These are phyloP conservation scores for Mellilla xanthometata DNA, from an alignment of 2,888 invertebrate species.

Conservation along the genomic window DNA sequence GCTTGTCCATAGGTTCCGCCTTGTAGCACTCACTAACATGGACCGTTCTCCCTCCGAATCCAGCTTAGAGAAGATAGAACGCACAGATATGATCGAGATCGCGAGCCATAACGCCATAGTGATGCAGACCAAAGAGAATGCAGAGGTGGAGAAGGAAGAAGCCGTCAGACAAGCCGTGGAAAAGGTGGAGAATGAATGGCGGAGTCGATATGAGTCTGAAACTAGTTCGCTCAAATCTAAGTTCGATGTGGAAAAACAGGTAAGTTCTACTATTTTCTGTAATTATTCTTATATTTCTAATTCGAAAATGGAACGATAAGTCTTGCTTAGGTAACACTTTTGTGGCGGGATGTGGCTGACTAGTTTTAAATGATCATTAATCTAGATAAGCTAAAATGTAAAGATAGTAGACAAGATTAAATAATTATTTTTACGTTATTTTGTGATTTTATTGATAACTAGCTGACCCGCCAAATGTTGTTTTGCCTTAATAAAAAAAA, in stretches of 20 bases:
- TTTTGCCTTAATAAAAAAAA: no score
- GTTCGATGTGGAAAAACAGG: slow-evolving; percentile 81
- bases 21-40: slow-evolving; percentile 88
- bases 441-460: no score
- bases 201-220: slow-evolving; percentile 72
- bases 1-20: slow-evolving; percentile 79
- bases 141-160: slow-evolving; percentile 83
- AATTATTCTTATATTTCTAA: no score
- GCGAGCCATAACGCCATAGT: slow-evolving; percentile 85
- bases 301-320: no score
- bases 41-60: slow-evolving; percentile 90
- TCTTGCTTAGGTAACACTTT: no score
- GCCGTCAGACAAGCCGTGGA: slow-evolving; percentile 73
- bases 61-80: slow-evolving; percentile 89
- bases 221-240: slow-evolving; percentile 60
- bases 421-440: no score
- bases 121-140: slow-evolving; percentile 86
- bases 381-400: no score
- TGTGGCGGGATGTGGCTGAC: no score
- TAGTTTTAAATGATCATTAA: no score
- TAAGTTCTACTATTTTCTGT: slow-evolving; percentile 26
- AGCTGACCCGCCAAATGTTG: no score
- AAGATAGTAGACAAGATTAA: no score
- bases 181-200: slow-evolving; percentile 83
- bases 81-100: slow-evolving; percentile 84